These are phyloP conservation scores for Hyposoter dolosus DNA, from an alignment of 2,888 invertebrate species.

Conservation along the genomic window DNA sequence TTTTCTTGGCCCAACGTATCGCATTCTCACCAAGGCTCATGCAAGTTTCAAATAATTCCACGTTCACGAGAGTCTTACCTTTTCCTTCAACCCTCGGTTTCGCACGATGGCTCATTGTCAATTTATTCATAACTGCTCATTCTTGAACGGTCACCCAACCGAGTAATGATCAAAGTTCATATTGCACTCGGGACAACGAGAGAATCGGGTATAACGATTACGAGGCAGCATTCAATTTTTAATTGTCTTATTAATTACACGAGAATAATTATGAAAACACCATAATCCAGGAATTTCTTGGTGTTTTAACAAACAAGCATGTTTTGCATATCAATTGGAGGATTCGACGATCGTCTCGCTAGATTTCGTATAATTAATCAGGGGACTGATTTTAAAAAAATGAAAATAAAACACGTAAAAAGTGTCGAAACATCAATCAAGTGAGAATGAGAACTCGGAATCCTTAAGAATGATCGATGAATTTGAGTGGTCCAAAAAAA, in stretches of 20 bases:
- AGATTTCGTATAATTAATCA: background rate
- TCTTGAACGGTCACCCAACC: background rate
- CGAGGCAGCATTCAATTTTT: background rate
- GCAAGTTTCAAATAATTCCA: background rate
- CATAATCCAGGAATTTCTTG: too few species aligned
- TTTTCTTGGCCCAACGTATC: slow-evolving; percentile 3
- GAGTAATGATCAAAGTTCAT: background rate
- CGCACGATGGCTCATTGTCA: background rate
- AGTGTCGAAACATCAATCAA: background rate
- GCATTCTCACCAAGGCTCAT: background rate
- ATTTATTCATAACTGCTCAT: background rate
- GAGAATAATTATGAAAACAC: background rate
- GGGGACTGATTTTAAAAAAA: background rate
- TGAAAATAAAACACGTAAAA: background rate
- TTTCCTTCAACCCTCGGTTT: background rate
- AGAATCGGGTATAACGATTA: background rate
- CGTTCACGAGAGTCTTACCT: background rate
- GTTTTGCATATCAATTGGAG: too few species aligned
- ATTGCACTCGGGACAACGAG: background rate
- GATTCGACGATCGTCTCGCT: background rate
- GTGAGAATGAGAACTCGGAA: background rate
- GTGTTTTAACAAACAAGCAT: too few species aligned
- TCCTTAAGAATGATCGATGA: background rate
- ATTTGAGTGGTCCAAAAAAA: too few species aligned
- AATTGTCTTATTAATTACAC: background rate